Percentiles rank a stretch among this genome's conserved stretches.
Conservation (phyloP, 2,113 vertebrate species). For the Aegithalos caudatus region DNA sequence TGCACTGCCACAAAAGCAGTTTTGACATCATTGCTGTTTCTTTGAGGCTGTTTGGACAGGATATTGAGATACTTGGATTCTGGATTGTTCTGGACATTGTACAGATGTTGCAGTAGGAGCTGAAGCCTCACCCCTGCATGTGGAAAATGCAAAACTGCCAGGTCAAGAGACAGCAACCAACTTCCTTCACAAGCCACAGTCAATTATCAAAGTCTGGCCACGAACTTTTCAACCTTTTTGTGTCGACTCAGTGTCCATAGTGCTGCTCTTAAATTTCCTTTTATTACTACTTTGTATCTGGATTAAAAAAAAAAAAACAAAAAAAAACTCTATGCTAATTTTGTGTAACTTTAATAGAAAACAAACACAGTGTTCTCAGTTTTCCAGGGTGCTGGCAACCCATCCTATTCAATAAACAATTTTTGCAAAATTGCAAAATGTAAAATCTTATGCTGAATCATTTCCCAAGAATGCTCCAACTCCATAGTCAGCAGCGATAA, state of each 20-base stretch:
- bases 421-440: not conserved
- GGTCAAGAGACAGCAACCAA: not conserved
- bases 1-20: not conserved
- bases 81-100: not conserved
- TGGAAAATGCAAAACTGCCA: not conserved
- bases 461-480: not conserved
- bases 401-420: not conserved
- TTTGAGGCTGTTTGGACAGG: not conserved
- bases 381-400: not conserved
- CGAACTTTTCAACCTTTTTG: not conserved
- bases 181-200: not conserved
- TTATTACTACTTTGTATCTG: not conserved
- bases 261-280: not conserved
- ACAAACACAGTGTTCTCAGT: not conserved
- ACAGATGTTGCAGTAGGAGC: not conserved
- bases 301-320: not conserved
- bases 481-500: not conserved
- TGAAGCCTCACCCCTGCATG: not conserved
- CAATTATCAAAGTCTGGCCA: not conserved
- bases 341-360: not conserved
- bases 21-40: not conserved
- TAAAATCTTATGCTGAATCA: not conserved
- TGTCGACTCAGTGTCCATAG: not conserved
- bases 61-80: not conserved
- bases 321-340: not conserved